Evolutionary conservation across 2,113 vertebrate genomes (phyloP).

Genomic region (Gavialis gangeticus): DNA sequence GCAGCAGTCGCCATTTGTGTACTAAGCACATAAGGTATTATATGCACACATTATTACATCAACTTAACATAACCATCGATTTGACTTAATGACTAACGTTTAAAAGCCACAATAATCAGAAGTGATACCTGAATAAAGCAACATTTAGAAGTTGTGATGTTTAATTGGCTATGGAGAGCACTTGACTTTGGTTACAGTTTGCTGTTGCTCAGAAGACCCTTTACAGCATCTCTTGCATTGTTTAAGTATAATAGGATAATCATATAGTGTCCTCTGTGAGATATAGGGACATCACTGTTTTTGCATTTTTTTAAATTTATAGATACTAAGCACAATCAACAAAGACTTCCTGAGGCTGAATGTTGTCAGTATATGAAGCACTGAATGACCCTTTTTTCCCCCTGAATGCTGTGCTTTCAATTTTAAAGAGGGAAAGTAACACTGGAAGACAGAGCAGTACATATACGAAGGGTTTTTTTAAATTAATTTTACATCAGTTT

Average conservation of each 20-base stretch:
- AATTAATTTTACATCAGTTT: slow-evolving; percentile 2
- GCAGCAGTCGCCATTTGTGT: neutral
- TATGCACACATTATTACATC: neutral
- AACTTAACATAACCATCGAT: slow-evolving; percentile 20
- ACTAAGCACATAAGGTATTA: neutral
- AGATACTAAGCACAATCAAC: slow-evolving; percentile 78
- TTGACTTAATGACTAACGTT: slow-evolving; percentile 18
- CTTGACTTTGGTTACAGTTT: slow-evolving; percentile 66
- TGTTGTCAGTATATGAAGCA: slow-evolving; percentile 77
- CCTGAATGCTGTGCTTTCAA: slow-evolving; percentile 76
- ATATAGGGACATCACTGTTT: slow-evolving; percentile 64
- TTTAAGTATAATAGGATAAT: slow-evolving; percentile 64
- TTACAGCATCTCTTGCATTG: slow-evolving; percentile 47
- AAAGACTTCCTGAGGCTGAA: slow-evolving; percentile 80
- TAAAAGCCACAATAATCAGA: neutral
- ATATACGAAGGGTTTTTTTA: neutral
- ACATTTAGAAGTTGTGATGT: slow-evolving; percentile 50
- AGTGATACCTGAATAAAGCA: slow-evolving; percentile 45
- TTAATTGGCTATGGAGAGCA: slow-evolving; percentile 56
- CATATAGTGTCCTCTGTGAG: slow-evolving; percentile 74
- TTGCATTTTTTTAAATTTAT: slow-evolving; percentile 78
- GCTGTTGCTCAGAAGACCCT: slow-evolving; percentile 67
- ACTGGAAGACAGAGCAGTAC: neutral
- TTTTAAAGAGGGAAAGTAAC: slow-evolving; percentile 38
- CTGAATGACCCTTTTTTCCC: slow-evolving; percentile 79